Percentiles rank a stretch among this genome's conserved stretches.
Conservation (phyloP, 2,888 invertebrate genomes). For the Campaea margaritaria region DNA sequence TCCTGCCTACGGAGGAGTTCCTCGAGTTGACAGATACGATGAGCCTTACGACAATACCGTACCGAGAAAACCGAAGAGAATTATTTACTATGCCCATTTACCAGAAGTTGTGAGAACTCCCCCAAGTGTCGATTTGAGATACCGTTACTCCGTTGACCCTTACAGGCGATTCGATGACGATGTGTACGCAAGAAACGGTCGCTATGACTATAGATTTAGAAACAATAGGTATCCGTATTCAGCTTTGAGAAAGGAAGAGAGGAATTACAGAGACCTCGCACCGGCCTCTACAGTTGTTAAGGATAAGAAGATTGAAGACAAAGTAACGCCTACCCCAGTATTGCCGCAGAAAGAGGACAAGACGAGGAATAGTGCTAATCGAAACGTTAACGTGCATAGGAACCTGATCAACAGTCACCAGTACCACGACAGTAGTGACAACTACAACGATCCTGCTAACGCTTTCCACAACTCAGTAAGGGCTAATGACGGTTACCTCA, state of each 20-base stretch:
- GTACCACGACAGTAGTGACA: conserved; percentile 69
- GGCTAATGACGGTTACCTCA: conserved; percentile 70
- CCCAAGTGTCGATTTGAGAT: conserved; percentile 83
- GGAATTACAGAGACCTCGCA: conserved; percentile 75
- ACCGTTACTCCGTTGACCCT: conserved; percentile 79
- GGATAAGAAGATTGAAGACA: conserved; percentile 76
- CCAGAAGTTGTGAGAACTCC: conserved; percentile 88
- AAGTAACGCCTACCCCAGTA: conserved; percentile 77
- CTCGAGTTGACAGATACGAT: conserved; percentile 75
- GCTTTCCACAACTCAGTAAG: conserved; percentile 68
- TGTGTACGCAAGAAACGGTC: conserved; percentile 68
- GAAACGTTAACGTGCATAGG: conserved; percentile 58
- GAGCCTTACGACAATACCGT: conserved; percentile 72
- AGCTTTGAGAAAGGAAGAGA: conserved; percentile 76
- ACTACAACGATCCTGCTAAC: conserved; percentile 69
- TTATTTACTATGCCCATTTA: conserved; percentile 89
- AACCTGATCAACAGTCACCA: conserved; percentile 79
- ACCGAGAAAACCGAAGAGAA: conserved; percentile 84
- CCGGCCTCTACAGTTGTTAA: conserved; percentile 71
- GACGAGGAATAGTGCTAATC: conserved; percentile 50
- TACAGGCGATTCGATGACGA: conserved; percentile 77
- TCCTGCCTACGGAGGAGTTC: conserved; percentile 56
- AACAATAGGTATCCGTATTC: conserved; percentile 72
- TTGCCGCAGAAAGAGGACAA: conserved; percentile 75
- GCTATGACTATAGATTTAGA: conserved; percentile 77